Conservation (phyloP, 2,113 vertebrate species). For the Mustelus asterias region DNA sequence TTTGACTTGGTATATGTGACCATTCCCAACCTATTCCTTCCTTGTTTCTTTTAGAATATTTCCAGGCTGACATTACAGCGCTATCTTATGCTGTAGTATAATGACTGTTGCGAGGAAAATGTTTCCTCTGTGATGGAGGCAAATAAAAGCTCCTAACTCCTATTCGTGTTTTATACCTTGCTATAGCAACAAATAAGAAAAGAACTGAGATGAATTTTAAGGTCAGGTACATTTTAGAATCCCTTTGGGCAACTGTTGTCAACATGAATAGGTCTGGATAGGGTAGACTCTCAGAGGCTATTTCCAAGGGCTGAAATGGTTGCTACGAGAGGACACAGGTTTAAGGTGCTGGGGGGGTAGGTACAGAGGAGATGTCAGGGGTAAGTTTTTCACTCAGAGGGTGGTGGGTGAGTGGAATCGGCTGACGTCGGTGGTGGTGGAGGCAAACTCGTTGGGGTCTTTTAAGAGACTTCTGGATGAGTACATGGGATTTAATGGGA, state of each 20-base stretch:
- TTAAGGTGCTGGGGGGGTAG: too few species aligned
- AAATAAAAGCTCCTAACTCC: not conserved
- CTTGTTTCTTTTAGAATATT: not conserved
- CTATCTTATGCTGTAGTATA: not conserved
- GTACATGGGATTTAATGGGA: too few species aligned
- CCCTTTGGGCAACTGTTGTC: not conserved
- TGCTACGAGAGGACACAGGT: too few species aligned
- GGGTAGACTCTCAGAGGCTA: too few species aligned
- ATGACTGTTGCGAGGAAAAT: not conserved
- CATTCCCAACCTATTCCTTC: not conserved
- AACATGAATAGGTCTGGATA: too few species aligned
- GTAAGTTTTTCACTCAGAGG: too few species aligned
- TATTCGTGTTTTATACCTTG: not conserved
- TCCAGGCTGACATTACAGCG: not conserved
- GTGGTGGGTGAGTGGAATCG: too few species aligned
- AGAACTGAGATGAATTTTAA: not conserved
- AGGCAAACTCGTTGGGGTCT: too few species aligned
- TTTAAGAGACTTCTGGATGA: too few species aligned
- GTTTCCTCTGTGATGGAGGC: not conserved
- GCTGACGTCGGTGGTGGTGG: too few species aligned
- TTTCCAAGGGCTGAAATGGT: too few species aligned
- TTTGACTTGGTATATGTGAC: not conserved
- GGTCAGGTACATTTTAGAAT: not conserved
- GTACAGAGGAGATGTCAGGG: too few species aligned
- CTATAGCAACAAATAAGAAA: not conserved